These are phyloP conservation scores for Heliconius hermathena DNA, from an alignment of 1,140 invertebrate genomes.

Conservation along the genomic window DNA sequence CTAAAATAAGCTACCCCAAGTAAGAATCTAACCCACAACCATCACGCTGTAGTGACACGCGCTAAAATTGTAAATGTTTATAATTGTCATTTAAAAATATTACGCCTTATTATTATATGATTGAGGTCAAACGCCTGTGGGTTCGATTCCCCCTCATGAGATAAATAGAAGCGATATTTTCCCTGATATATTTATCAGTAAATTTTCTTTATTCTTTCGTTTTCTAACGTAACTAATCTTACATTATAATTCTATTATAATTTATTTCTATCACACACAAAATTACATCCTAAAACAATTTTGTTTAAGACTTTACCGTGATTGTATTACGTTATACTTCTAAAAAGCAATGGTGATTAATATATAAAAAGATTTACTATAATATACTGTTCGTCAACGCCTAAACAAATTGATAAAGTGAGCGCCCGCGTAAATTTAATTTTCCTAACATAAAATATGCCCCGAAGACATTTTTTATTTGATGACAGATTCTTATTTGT, in stretches of 20 bases:
- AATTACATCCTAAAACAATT: neutral
- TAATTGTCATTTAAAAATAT: too few species aligned
- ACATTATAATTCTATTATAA: neutral
- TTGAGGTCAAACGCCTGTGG: too few species aligned
- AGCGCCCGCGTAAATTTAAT: constrained; percentile 5
- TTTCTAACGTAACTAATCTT: neutral
- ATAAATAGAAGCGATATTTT: too few species aligned
- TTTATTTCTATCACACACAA: neutral
- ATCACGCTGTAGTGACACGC: too few species aligned
- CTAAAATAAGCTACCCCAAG: too few species aligned
- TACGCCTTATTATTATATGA: too few species aligned
- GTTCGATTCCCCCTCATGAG: too few species aligned
- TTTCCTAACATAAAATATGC: constrained; percentile 11
- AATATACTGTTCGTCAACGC: neutral
- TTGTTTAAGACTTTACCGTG: neutral
- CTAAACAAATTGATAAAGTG: constrained; percentile 19
- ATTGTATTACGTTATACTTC: neutral
- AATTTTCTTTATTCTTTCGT: too few species aligned
- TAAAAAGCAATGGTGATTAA: too few species aligned
- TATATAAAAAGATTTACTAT: neutral
- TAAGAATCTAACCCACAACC: too few species aligned
- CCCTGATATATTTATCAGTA: too few species aligned
- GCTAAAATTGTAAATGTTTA: too few species aligned
- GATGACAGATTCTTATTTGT: neutral
- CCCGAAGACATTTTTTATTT: constrained; percentile 1